phyloP scores from a whole-genome alignment of 1,140 invertebrate genomes.

The Sweltsa coloradensis region DNA sequence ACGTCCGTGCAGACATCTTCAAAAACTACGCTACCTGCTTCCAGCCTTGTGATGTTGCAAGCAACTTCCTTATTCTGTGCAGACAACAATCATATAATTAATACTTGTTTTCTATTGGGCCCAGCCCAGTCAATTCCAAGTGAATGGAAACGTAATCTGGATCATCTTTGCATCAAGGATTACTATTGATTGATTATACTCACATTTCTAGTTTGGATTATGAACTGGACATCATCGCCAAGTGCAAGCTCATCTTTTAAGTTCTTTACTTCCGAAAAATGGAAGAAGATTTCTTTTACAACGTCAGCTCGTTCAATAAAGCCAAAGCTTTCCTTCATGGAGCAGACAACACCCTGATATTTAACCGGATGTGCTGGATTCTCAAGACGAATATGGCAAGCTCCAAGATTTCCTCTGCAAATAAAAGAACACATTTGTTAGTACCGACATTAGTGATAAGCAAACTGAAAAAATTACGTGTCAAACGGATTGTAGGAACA shows the following conservation, averaged over 20 bases:
- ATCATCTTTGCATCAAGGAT: neutral
- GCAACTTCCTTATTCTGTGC: slow-evolving; percentile 88
- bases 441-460: no score
- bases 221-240: slow-evolving; percentile 94
- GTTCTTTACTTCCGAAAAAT: slow-evolving; percentile 70
- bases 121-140: neutral
- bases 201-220: slow-evolving; percentile 90
- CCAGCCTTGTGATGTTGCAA: slow-evolving; percentile 79
- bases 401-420: slow-evolving; percentile 82
- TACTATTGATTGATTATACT: slow-evolving; percentile 26
- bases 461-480: no score
- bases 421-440: no score
- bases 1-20: slow-evolving; percentile 85
- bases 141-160: neutral
- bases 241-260: slow-evolving; percentile 70
- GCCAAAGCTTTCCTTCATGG: slow-evolving; percentile 93
- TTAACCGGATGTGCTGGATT: slow-evolving; percentile 78
- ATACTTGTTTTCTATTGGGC: neutral
- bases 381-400: slow-evolving; percentile 82
- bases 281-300: slow-evolving; percentile 94
- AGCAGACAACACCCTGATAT: slow-evolving; percentile 90
- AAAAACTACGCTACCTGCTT: slow-evolving; percentile 87
- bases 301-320: slow-evolving; percentile 95
- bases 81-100: neutral
- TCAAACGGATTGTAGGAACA: no score